Evolutionary conservation across 2,888 invertebrate species (phyloP).

Genomic region (Augiades crinisus): DNA sequence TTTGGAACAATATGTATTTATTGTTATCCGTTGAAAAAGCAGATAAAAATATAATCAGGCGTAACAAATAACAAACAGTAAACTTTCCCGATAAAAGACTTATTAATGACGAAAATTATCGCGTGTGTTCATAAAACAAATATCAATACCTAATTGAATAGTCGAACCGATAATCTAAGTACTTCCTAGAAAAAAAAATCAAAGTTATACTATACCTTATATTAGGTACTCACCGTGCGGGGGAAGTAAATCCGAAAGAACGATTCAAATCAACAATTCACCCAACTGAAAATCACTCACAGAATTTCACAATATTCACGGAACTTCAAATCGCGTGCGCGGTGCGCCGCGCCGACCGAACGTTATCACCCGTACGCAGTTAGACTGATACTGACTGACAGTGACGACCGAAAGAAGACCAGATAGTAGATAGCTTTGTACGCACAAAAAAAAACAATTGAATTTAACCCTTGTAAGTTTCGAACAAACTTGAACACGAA

Average conservation of each 20-base stretch:
- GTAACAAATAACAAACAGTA: no score
- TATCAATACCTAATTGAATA: no score
- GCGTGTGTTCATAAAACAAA: no score
- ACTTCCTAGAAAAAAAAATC: no score
- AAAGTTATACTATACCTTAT: no score
- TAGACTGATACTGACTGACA: conserved; percentile 10
- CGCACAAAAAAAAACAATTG: neutral
- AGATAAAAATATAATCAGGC: no score
- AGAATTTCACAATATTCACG: no score
- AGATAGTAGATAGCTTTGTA: neutral
- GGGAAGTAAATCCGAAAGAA: conserved; percentile 1
- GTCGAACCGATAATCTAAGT: no score
- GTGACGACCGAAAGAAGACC: neutral
- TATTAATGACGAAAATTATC: no score
- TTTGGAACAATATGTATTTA: no score
- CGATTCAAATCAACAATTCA: conserved; percentile 2
- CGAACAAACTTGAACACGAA: neutral
- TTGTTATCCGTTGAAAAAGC: no score
- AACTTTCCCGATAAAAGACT: no score
- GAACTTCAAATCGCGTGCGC: neutral
- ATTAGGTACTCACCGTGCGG: neutral
- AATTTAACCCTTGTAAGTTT: neutral
- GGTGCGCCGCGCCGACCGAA: neutral
- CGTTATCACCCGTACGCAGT: neutral
- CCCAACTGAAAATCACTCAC: conserved; percentile 5